Evolutionary conservation across 30 jellyfish, hydroid and myxozoan species (phyloP).

Genomic region (Cassiopea andromeda): DNA sequence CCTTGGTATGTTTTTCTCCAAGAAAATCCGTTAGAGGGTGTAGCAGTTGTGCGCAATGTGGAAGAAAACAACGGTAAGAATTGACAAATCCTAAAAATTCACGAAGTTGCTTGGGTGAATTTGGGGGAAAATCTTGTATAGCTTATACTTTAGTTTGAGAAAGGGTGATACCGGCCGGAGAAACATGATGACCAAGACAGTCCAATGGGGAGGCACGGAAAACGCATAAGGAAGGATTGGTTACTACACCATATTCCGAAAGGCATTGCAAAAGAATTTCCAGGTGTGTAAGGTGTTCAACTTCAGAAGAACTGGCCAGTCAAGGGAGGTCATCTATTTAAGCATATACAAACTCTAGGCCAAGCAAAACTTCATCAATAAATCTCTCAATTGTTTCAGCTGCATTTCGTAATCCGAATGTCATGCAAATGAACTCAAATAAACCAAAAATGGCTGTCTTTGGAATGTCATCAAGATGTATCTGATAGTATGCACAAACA

Average conservation of each 20-base stretch:
- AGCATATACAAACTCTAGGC: constrained; percentile 51
- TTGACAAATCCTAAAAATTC: constrained; percentile 58
- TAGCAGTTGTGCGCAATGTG: constrained; percentile 35
- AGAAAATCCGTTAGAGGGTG: constrained; percentile 46
- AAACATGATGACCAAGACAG: constrained; percentile 55
- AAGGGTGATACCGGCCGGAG: constrained; percentile 55
- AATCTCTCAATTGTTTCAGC: constrained; percentile 67
- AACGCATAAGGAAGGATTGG: constrained; percentile 18
- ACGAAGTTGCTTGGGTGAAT: constrained; percentile 25
- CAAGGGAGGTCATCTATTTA: constrained; percentile 61
- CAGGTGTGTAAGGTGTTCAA: constrained; percentile 50
- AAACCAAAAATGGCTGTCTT: constrained; percentile 70
- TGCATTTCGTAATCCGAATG: constrained; percentile 66
- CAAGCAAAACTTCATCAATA: constrained; percentile 51
- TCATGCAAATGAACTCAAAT: constrained; percentile 52
- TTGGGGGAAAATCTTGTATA: constrained; percentile 26
- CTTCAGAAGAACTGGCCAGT: constrained; percentile 23
- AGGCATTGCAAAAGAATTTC: constrained; percentile 27
- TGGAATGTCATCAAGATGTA: constrained; percentile 41
- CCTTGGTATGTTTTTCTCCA: constrained; percentile 3
- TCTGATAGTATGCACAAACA: constrained; percentile 61
- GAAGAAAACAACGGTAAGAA: constrained; percentile 63
- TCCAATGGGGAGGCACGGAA: constrained; percentile 19
- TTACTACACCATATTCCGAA: constrained; percentile 18
- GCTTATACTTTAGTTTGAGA: constrained; percentile 33